Base-by-base conservation (phyloP, 2,797 vertebrate genomes). In the Lemur catta region DNA sequence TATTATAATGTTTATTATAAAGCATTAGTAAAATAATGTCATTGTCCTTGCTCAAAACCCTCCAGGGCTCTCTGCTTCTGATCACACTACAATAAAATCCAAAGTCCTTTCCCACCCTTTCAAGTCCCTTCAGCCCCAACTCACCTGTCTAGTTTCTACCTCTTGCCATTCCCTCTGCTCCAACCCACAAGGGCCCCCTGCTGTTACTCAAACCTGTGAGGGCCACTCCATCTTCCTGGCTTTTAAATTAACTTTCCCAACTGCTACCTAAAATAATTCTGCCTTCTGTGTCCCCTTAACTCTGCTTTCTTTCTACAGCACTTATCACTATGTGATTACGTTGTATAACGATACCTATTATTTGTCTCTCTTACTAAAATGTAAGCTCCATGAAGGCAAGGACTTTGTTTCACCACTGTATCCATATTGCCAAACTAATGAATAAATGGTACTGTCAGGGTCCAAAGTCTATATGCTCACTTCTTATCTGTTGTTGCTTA, bases 1-100 rank as follows among this genome's bases (percentile, higher is more conserved):
- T 55, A 65, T 93, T 96, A 74, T 26, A 93, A 86, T 89, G 50
- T n/a, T 55, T 55, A 65, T 93, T 96, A 74, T 26, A 94, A 86
- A 91, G 50, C 38, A 13, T 48, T 18, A 43, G 17, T 75, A 71
- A 63, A 38, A 79, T 38, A 67, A 67, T 69, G 30, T 65, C 26
- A 41, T 80, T 75, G 33, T 63, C 33, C 69, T 84, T 85, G 33
- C 33, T 74, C 24, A n/a, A 63, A 93, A 79, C 57, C 65, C 71
- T 93, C 52, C 63, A 33, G 69, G 1, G 24, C 33, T 75, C 33
- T 79, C 10, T 41, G 57, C 71, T 92, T 80, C 69, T 38, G 71
- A 75, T 24, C 22, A 79, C 28, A 52, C 17, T 26, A 9, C 18
- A 48, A 41, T 41, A 33, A 93, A 93, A 90, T 50, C 65, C 63